Evolutionary conservation across 2,888 invertebrate species (phyloP).

Genomic region (Harpagoxenus sublaevis): DNA sequence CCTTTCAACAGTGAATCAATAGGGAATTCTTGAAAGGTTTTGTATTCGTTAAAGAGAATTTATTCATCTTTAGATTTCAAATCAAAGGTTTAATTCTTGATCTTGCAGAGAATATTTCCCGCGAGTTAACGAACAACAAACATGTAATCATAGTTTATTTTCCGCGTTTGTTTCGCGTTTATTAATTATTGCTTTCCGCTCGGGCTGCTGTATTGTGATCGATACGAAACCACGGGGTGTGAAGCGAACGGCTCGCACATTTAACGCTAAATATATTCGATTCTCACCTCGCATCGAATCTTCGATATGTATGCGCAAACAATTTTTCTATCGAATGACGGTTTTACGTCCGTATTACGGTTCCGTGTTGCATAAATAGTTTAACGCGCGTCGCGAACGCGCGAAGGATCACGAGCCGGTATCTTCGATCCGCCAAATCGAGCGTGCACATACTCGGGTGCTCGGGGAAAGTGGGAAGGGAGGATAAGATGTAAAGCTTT

Average conservation of each 20-base stretch:
- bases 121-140: constrained; percentile 16
- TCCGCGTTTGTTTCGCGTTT: constrained; percentile 20
- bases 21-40: neutral
- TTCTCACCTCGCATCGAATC: neutral
- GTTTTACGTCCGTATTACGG: neutral
- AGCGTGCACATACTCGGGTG: neutral
- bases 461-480: neutral
- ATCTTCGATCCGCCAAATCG: neutral
- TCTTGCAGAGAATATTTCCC: constrained; percentile 9
- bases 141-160: constrained; percentile 27
- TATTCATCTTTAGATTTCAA: neutral
- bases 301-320: neutral
- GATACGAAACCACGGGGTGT: constrained; percentile 6
- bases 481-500: neutral
- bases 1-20: neutral
- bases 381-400: neutral
- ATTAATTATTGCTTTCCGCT: constrained; percentile 1
- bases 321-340: constrained; percentile 9
- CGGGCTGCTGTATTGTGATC: neutral
- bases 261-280: constrained; percentile 24
- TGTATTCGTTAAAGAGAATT: neutral
- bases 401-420: neutral
- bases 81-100: constrained; percentile 22
- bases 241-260: constrained; percentile 12
- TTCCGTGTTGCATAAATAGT: neutral